phyloP scores from a whole-genome alignment of 2,113 vertebrate species.

The Cyanoderma ruficeps region DNA sequence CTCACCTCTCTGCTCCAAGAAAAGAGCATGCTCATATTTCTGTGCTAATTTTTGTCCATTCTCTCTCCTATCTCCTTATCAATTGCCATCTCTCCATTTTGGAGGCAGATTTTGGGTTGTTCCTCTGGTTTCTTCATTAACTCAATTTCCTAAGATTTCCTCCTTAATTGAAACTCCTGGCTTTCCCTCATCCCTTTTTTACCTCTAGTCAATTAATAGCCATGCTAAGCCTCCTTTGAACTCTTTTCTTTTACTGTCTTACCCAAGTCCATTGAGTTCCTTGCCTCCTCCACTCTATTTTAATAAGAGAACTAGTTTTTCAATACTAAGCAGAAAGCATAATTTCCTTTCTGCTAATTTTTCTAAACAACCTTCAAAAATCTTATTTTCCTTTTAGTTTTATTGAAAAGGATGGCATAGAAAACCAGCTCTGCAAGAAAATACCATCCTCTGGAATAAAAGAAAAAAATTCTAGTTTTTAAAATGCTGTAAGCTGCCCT shows the following conservation, averaged over 20 bases:
- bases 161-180: background rate
- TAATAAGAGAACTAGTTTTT: conserved; percentile 32
- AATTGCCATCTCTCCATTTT: background rate
- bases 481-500: background rate
- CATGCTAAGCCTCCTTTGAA: conserved; percentile 20
- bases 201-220: background rate
- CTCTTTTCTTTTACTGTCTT: conserved; percentile 17
- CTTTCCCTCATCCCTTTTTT: background rate
- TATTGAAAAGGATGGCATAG: background rate
- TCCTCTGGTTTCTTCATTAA: conserved; percentile 7
- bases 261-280: background rate
- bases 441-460: background rate
- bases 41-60: background rate
- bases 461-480: background rate
- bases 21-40: background rate
- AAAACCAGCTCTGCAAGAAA: background rate
- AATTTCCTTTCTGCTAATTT: conserved; percentile 8
- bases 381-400: background rate
- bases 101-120: background rate
- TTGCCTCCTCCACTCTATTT: conserved; percentile 14
- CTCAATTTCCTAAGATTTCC: background rate
- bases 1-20: background rate
- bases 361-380: background rate
- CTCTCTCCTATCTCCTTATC: background rate
- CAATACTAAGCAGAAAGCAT: conserved; percentile 26